Conservation (phyloP, 1,140 invertebrate genomes). For the Geopemphigus sp. region DNA sequence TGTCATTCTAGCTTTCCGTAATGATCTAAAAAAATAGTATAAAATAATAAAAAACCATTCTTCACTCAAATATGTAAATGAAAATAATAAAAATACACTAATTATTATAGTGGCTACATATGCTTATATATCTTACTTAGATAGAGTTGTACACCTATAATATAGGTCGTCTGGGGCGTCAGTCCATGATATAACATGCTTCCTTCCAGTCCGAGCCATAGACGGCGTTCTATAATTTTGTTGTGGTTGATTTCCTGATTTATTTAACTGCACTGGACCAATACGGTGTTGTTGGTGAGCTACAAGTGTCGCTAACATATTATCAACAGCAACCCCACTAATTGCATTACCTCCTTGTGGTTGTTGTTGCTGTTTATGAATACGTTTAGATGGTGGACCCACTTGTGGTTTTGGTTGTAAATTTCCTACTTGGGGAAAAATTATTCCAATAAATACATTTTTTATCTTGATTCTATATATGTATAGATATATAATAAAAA, state of each 20-base stretch:
- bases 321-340: not conserved
- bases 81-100: no score
- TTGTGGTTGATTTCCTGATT: not conserved
- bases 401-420: slow-evolving; percentile 33
- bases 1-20: slow-evolving; percentile 61
- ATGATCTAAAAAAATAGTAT: not conserved
- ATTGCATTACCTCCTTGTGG: not conserved
- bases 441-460: not conserved
- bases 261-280: slow-evolving; percentile 6
- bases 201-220: slow-evolving; percentile 62
- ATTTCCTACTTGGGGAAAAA: not conserved
- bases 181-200: slow-evolving; percentile 95
- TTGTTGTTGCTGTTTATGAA: slow-evolving; percentile 34
- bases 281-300: slow-evolving; percentile 13
- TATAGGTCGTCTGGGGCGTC: slow-evolving; percentile 96
- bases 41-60: no score
- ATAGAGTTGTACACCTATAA: slow-evolving; percentile 84
- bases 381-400: slow-evolving; percentile 49
- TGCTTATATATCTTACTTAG: slow-evolving; percentile 66
- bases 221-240: slow-evolving; percentile 19
- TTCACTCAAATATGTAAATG: no score
- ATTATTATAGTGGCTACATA: no score
- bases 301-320: not conserved
- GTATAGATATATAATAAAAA: not conserved
- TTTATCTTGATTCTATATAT: no score